Evolutionary conservation across 30 jellyfish, hydroid and myxozoan genomes (phyloP), one percentile per base, ranked within the genome.

Genomic region (Aurelia aurita complex sp. Pacific): DNA sequence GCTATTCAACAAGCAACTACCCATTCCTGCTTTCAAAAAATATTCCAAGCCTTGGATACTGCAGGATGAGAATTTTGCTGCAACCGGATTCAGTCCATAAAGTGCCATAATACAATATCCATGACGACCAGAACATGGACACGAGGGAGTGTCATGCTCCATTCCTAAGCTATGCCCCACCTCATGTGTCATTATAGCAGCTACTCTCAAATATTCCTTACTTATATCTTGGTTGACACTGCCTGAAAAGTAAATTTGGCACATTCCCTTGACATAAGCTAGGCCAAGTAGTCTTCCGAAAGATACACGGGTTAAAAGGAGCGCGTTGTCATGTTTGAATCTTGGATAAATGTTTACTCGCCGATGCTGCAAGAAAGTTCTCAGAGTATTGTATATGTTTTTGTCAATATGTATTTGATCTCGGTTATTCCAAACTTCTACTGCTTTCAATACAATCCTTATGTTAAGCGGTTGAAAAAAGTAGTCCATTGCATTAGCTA

Each of bases 91-190:
- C 78, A 75, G 78, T 2, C 88, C 66, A 38, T 82, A 52, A 10
- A 83, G 72, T 64, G 67, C 59, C 75, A 90, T 83, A 33, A 96
- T 55, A 46, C 81, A 73, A 12, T 23, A 61, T 32, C 82, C 65
- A 17, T 53, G 23, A 42, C 67, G 85, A 35, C 72, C 94, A 62
- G 42, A 57, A 52, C 97, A 90, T 8, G 4, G 51, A 60, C 97
- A 90, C 18, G 66, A 67, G 2, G 62, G 60, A 17, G 35, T 38
- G 60, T 90, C 97, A 62, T 90, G 96, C 23, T 59, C 76, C 97
- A 90, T 90, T 19, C 96, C 97, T 3, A 90, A 63, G 64, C 68
- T 84, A 62, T 90, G 97, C 18, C 97, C 97, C 81, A 90, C 4
- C 18, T 90, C 97, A 51, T 90, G 97, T 12, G 96, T 92, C 68